A percentile compares a stretch with the other conserved stretches of the same genome.
Evolutionary conservation across 2,113 vertebrate genomes (phyloP).

Genomic region (Poeciliopsis occidentalis): DNA sequence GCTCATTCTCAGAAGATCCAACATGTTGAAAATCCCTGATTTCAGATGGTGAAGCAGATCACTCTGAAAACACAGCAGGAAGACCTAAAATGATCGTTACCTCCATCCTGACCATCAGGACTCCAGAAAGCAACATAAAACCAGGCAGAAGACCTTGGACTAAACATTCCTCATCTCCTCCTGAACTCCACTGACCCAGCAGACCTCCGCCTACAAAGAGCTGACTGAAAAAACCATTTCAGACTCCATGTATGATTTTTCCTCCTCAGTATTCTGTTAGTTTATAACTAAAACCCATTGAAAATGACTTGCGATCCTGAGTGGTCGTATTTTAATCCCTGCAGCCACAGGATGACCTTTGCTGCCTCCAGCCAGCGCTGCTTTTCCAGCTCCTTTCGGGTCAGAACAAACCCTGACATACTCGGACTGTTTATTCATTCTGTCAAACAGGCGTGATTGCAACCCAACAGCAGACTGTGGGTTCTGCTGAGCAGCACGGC

Average conservation of each 20-base stretch:
- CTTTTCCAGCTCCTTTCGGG: neutral
- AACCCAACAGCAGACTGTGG: neutral
- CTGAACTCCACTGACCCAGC: too few relatives aligned
- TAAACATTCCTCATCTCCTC: too few relatives aligned
- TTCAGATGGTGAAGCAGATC: too few relatives aligned
- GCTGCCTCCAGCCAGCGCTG: neutral
- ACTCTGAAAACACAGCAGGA: too few relatives aligned
- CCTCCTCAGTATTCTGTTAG: neutral
- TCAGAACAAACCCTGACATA: neutral
- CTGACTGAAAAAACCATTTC: too few relatives aligned
- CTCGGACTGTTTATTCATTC: conserved; percentile 12
- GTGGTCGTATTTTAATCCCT: neutral
- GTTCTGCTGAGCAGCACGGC: conserved; percentile 1
- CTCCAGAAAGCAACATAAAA: too few relatives aligned
- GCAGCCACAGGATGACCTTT: conserved; percentile 1
- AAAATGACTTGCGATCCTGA: neutral
- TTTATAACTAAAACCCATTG: neutral
- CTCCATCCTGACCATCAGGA: too few relatives aligned
- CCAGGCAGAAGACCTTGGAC: too few relatives aligned
- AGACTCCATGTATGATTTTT: neutral
- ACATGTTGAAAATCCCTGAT: too few relatives aligned
- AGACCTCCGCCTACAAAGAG: too few relatives aligned
- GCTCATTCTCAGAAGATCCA: too few relatives aligned
- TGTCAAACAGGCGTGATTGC: neutral
- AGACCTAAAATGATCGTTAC: too few relatives aligned